Evolutionary conservation across 2,113 vertebrate species (phyloP).

Genomic region (Podiceps cristatus): DNA sequence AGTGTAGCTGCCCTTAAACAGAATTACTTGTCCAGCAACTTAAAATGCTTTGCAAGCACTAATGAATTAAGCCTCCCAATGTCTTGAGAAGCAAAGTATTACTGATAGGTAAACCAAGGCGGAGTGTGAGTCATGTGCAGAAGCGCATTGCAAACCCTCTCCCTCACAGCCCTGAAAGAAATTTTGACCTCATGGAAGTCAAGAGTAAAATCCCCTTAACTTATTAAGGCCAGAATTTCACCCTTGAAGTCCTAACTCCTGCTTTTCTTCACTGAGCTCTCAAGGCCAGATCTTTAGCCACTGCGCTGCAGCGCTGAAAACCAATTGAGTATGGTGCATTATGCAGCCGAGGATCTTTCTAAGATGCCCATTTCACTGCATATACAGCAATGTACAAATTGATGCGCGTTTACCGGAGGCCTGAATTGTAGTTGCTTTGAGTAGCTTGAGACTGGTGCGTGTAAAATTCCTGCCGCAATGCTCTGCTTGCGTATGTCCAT

Average conservation of each 20-base stretch:
- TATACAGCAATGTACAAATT: neutral
- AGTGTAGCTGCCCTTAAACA: constrained; percentile 12
- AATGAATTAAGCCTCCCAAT: constrained; percentile 10
- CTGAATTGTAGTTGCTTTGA: neutral
- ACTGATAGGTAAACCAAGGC: constrained; percentile 9
- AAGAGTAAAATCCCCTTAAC: neutral
- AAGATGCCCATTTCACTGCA: neutral
- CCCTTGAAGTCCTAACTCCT: neutral
- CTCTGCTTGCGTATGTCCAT: neutral
- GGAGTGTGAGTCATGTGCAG: neutral
- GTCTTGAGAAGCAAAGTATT: neutral
- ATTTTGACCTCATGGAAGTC: neutral
- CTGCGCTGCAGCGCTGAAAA: neutral
- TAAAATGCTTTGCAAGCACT: constrained; percentile 57
- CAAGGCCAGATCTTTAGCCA: neutral
- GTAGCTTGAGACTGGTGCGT: neutral
- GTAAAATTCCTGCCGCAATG: neutral
- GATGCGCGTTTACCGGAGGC: neutral
- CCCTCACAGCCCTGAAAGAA: neutral
- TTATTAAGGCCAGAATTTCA: neutral
- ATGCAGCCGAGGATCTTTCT: neutral
- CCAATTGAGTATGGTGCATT: accelerated
- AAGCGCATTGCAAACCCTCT: neutral
- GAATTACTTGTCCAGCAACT: constrained; percentile 52
- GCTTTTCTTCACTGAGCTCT: neutral